Evolutionary conservation across 2,888 invertebrate genomes (phyloP).

Genomic region (Athalia circularis): DNA sequence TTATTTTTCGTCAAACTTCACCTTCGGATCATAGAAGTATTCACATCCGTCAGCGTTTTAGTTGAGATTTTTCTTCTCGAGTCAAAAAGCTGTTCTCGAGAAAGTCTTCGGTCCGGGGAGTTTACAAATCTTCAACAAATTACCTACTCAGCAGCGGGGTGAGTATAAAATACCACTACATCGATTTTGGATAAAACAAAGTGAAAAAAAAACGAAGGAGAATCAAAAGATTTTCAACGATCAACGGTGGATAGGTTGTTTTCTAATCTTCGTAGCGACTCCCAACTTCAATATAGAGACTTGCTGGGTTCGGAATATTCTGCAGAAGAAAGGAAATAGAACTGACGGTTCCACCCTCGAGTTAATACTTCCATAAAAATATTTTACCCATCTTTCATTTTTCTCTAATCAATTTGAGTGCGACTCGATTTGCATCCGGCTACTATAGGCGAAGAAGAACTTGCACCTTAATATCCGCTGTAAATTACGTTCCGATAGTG

Average conservation of each 20-base stretch:
- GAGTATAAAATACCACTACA: slow-evolving; percentile 7
- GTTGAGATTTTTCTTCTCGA: slow-evolving; percentile 34
- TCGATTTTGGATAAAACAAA: background rate
- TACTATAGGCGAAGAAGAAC: too few species aligned
- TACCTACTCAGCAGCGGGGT: background rate
- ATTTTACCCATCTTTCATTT: too few species aligned
- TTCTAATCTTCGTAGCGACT: background rate
- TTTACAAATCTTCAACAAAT: slow-evolving; percentile 34
- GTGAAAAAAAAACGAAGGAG: background rate
- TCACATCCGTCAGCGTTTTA: slow-evolving; percentile 36
- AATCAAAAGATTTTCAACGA: background rate
- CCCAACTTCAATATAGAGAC: background rate
- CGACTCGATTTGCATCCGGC: too few species aligned
- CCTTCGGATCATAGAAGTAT: slow-evolving; percentile 12
- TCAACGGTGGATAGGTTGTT: too few species aligned
- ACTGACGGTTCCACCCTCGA: too few species aligned
- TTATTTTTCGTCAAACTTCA: slow-evolving; percentile 1
- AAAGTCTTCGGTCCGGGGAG: slow-evolving; percentile 19
- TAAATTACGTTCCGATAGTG: too few species aligned
- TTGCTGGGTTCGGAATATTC: background rate
- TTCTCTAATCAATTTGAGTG: too few species aligned
- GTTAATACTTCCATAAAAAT: too few species aligned
- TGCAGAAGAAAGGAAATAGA: too few species aligned
- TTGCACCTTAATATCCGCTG: too few species aligned
- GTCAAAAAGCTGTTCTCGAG: slow-evolving; percentile 23